Percentiles rank a stretch among this genome's conserved stretches.
Conservation (phyloP, 2,113 vertebrate species). For the Myrmecophaga tridactyla region DNA sequence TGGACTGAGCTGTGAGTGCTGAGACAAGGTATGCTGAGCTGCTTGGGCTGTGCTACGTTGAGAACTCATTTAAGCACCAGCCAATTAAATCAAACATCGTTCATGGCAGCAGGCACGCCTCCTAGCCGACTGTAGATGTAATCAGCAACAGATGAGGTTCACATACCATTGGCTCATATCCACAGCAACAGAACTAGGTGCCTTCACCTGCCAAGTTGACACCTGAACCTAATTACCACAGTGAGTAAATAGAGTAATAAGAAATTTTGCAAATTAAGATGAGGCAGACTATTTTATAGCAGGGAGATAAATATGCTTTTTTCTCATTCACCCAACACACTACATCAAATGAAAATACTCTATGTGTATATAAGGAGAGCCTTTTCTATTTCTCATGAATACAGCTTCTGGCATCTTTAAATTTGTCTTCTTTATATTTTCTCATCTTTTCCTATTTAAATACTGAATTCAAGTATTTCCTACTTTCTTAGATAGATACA, state of each 20-base stretch:
- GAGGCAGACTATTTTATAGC: background rate
- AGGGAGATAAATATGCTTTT: background rate
- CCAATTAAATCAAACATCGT: too few relatives aligned
- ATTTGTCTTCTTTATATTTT: background rate
- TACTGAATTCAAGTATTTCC: background rate
- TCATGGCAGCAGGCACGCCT: too few relatives aligned
- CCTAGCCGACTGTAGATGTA: too few relatives aligned
- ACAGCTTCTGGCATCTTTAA: background rate
- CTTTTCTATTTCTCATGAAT: background rate
- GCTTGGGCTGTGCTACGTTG: too few relatives aligned
- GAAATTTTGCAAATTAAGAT: background rate
- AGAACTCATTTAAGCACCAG: too few relatives aligned
- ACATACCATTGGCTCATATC: too few relatives aligned
- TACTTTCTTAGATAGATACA: background rate
- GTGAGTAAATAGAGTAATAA: background rate
- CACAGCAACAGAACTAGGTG: too few relatives aligned
- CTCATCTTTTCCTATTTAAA: background rate
- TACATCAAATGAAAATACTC: background rate
- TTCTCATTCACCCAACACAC: background rate
- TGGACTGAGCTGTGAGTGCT: too few relatives aligned
- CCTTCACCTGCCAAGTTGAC: too few relatives aligned
- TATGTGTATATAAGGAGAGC: background rate
- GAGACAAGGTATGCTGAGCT: too few relatives aligned
- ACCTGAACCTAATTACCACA: too few relatives aligned
- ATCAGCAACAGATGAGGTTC: too few relatives aligned